phyloP scores from a whole-genome alignment of 2,113 vertebrate species.

The Isurus oxyrinchus region DNA sequence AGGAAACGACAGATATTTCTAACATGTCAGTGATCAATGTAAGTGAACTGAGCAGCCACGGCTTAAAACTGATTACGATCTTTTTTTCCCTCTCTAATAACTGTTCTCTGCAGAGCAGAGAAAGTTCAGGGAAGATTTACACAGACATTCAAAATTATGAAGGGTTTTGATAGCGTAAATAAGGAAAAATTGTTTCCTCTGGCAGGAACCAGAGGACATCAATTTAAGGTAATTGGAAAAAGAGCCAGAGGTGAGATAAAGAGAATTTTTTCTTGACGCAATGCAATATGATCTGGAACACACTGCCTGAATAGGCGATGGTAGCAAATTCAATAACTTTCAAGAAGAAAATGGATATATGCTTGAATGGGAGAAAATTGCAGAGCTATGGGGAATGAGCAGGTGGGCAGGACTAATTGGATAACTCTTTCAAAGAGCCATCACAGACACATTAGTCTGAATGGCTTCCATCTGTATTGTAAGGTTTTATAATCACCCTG shows the following conservation, averaged over 20 bases:
- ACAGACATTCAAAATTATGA: not conserved
- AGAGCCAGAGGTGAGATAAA: not conserved
- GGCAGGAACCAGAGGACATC: not conserved
- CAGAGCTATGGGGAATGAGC: not conserved
- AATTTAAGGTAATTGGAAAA: not conserved
- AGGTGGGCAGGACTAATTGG: not conserved
- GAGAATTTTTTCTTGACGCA: not conserved
- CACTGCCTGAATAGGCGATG: not conserved
- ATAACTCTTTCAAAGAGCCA: not conserved
- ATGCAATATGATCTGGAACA: not conserved
- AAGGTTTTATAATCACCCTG: not conserved
- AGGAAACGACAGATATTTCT: not conserved
- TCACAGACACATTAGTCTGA: not conserved
- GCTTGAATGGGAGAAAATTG: not conserved
- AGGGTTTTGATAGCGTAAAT: not conserved
- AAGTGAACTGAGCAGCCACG: not conserved
- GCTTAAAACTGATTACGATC: not conserved
- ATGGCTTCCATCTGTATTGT: not conserved
- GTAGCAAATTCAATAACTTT: not conserved
- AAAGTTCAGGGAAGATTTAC: not conserved
- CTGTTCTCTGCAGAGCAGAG: not conserved
- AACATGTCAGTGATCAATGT: not conserved
- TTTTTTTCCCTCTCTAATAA: not conserved
- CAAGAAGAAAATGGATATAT: not conserved
- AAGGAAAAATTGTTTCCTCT: not conserved